phyloP scores from a whole-genome alignment of 2,797 vertebrate species.

The Spheniscus humboldti region DNA sequence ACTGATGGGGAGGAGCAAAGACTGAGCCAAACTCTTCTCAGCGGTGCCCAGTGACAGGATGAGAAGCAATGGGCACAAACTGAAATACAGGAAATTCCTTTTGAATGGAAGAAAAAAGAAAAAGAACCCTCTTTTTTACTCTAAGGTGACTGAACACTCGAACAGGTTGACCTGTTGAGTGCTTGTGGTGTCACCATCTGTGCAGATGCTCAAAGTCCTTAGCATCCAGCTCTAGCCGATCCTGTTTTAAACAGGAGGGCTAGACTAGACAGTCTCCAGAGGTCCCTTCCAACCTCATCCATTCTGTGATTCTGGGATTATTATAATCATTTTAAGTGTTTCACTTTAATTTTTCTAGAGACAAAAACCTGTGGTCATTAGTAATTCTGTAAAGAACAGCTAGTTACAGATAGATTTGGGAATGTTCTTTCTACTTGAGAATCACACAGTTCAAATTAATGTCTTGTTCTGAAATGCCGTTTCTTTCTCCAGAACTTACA shows the following conservation, averaged over 20 bases:
- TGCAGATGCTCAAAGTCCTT: background rate
- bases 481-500: background rate
- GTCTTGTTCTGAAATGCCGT: background rate
- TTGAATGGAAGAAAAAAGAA: background rate
- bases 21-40: background rate
- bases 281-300: background rate
- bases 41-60: background rate
- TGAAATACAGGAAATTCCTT: background rate
- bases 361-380: background rate
- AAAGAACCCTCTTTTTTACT: fast-evolving
- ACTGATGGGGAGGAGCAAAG: background rate
- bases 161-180: background rate
- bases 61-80: background rate
- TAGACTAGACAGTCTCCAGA: background rate
- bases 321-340: background rate
- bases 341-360: background rate
- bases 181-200: background rate
- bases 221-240: background rate
- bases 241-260: background rate
- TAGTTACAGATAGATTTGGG: background rate
- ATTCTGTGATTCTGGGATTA: background rate
- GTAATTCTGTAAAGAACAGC: background rate
- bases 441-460: background rate
- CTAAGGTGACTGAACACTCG: background rate
- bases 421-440: background rate